phyloP scores from a whole-genome alignment of 1,140 invertebrate species.

The Grapholita molesta region DNA sequence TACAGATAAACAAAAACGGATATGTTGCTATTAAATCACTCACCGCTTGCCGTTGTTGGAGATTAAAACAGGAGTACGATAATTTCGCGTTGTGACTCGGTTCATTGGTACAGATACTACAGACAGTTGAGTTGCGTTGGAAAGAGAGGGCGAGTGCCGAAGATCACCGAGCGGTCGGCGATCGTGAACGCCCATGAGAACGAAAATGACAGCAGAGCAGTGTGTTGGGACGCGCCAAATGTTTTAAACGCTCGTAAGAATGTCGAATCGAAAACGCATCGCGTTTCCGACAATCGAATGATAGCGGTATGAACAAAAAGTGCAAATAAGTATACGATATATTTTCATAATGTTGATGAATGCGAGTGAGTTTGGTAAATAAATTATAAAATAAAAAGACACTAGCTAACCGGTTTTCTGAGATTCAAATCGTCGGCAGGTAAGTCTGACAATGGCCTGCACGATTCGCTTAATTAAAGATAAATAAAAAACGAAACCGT shows the following conservation, averaged over 20 bases:
- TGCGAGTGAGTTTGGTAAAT: conserved; percentile 58
- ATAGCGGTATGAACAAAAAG: conserved; percentile 4
- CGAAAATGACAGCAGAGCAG: conserved; percentile 51
- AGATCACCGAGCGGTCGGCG: conserved; percentile 51
- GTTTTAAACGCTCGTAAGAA: conserved; percentile 51
- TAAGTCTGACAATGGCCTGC: conserved; percentile 72
- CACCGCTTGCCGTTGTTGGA: conserved; percentile 28
- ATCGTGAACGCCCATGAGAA: conserved; percentile 54
- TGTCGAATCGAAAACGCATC: conserved; percentile 38
- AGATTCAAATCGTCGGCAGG: conserved; percentile 70
- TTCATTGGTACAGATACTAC: conserved; percentile 39
- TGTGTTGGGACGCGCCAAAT: conserved; percentile 57
- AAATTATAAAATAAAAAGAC: conserved; percentile 67
- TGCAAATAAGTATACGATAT: conserved; percentile 16
- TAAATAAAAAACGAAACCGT: conserved; percentile 62
- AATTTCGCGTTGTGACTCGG: conserved; percentile 57
- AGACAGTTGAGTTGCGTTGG: conserved; percentile 2
- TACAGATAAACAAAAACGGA: conserved; percentile 16
- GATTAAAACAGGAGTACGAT: conserved; percentile 28
- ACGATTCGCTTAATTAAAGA: conserved; percentile 74
- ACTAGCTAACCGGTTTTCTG: conserved; percentile 61
- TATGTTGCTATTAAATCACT: conserved; percentile 28
- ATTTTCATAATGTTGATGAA: conserved; percentile 32
- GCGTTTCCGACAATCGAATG: conserved; percentile 41
- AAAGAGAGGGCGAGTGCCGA: conserved; percentile 43